Base-by-base conservation (phyloP, 1,140 invertebrate species). In the Geopemphigus sp. region DNA sequence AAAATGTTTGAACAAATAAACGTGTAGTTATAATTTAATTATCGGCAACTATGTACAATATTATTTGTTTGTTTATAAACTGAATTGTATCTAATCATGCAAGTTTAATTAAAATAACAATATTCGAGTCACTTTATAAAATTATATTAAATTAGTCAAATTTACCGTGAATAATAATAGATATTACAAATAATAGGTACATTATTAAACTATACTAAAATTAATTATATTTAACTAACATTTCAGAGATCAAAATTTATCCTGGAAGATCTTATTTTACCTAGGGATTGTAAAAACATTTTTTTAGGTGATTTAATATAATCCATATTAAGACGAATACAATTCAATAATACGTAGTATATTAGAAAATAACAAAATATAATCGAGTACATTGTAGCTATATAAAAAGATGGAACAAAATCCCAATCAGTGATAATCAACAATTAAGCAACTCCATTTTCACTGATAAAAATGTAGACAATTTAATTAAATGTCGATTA, bases 161-260 rank as follows among this genome's bases (percentile, higher is more conserved):
- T 66, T 66, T 66, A 22, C 11, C 50, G 26, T 70, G 24, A 54
- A 72, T 14, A 72, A 54, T 50, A 50, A 12, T 50, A 24, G n/a
- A 68, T 26, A 72, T 72, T 72, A 32, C 17, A 54, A n/a, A 72
- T 29, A 72, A 24, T 72, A 72, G n/a, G 15, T 72, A 72, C 68
- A 72, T 53, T 29, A 72, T 72, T 39, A 29, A 53, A 57, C 32
- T 57, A 24, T 26, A 39, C 54, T 76, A 59, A 59, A 39, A 76
- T 59, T 39, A 59, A 76, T 57, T 59, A 59, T 59, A 76, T 76
- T 59, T 56, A 57, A 24, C 72, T 59, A 56, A 76, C 14, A 47
- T 45, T 76, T 76, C n/a, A 76, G 72, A 76, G 72, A 76, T 76
- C 72, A 76, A 76, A 59, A 76, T 76, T 45, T 59, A 76, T 54